A percentile compares a stretch with the other conserved stretches of the same genome.
These are phyloP conservation scores for Sceliomorpha sp. DNA, from an alignment of 2,888 invertebrate genomes.

Conservation along the genomic window DNA sequence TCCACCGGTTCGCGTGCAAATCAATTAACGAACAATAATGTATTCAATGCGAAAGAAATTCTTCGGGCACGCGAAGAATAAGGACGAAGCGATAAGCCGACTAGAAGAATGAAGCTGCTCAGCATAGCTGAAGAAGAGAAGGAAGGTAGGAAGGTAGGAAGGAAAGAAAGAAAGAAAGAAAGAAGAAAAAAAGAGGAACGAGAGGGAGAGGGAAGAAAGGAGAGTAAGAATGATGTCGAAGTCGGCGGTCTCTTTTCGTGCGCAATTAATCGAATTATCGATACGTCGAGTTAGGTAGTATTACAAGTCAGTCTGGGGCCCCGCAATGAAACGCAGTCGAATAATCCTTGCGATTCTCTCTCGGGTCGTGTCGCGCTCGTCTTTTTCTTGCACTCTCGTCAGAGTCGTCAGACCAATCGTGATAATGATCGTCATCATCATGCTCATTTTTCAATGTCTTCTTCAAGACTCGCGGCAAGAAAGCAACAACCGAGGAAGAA, in stretches of 20 bases:
- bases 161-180: slow-evolving; percentile 17
- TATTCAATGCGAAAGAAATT: too few relatives aligned
- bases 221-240: slow-evolving; percentile 34
- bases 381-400: slow-evolving; percentile 54
- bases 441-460: slow-evolving; percentile 61
- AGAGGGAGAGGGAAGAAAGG: too few relatives aligned
- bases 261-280: slow-evolving; percentile 58
- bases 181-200: too few relatives aligned
- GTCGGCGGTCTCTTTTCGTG: slow-evolving; percentile 49
- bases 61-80: too few relatives aligned
- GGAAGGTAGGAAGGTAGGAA: too few relatives aligned
- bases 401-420: slow-evolving; percentile 56
- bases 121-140: too few relatives aligned
- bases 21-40: too few relatives aligned
- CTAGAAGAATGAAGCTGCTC: too few relatives aligned
- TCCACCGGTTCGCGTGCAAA: too few relatives aligned
- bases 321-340: slow-evolving; percentile 43
- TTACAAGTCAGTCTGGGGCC: slow-evolving; percentile 45
- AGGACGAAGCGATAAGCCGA: too few relatives aligned
- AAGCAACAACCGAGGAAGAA: slow-evolving; percentile 16
- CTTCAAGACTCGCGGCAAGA: slow-evolving; percentile 54
- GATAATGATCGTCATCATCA: slow-evolving; percentile 60
- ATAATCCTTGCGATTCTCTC: slow-evolving; percentile 38
- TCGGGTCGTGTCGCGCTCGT: slow-evolving; percentile 20
- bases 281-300: slow-evolving; percentile 50